Evolutionary conservation across 2,797 vertebrate species (phyloP).

Genomic region (Neopelma chrysocephalum): DNA sequence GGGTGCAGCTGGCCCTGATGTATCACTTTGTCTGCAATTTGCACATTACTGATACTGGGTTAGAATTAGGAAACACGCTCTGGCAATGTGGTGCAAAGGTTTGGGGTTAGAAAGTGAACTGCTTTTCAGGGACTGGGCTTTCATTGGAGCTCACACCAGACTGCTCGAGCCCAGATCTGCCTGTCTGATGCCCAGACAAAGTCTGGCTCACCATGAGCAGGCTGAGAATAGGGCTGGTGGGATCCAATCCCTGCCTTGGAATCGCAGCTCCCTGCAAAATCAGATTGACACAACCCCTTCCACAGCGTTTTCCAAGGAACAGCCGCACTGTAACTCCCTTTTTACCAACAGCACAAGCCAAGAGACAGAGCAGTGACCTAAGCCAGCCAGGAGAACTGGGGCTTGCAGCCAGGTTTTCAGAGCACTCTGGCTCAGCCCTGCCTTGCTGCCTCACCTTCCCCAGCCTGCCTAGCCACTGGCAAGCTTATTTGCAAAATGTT

Average conservation of each 20-base stretch:
- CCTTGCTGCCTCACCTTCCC: background rate
- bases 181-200: background rate
- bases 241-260: background rate
- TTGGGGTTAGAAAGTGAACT: background rate
- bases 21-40: background rate
- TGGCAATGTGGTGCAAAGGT: background rate
- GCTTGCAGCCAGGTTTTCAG: background rate
- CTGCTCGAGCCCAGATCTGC: background rate
- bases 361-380: background rate
- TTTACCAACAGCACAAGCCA: background rate
- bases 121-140: background rate
- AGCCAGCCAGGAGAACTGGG: background rate
- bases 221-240: background rate
- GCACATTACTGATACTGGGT: background rate
- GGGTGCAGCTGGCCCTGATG: background rate
- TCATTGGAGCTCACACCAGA: background rate
- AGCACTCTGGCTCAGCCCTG: background rate
- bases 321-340: fast-evolving
- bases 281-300: background rate
- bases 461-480: background rate
- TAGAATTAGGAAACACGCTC: background rate
- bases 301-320: background rate
- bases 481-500: background rate
- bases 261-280: background rate
- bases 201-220: background rate